Conservation (phyloP, 1,140 invertebrate genomes). For the Laupala kohalensis region DNA sequence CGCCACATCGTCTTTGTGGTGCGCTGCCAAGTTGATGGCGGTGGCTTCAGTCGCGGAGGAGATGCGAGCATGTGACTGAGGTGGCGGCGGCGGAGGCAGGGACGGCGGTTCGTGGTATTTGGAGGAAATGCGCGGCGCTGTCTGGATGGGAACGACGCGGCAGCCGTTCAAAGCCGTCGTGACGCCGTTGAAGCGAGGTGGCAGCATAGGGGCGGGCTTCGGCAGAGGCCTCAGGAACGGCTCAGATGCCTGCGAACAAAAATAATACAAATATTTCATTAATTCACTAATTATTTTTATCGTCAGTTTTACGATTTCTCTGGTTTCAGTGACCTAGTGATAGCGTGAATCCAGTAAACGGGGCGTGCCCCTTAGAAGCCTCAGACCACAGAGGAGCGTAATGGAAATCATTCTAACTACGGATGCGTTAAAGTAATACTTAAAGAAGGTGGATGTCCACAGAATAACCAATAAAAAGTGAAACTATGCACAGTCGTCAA, state of each 20-base stretch:
- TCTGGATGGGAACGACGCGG: not conserved
- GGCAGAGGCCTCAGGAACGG: constrained; percentile 12
- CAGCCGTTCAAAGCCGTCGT: constrained; percentile 1
- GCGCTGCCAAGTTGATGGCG: not conserved
- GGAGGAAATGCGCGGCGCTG: not conserved
- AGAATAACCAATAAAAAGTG: too few relatives aligned
- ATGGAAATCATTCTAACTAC: too few relatives aligned
- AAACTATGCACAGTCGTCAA: too few relatives aligned
- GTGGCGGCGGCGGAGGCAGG: not conserved
- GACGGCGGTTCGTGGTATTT: not conserved
- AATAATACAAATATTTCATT: too few relatives aligned
- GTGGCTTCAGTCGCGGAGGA: not conserved
- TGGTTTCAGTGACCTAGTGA: too few relatives aligned
- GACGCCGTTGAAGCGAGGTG: not conserved
- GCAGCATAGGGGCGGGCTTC: constrained; percentile 7
- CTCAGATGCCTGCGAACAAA: not conserved
- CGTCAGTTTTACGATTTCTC: too few relatives aligned
- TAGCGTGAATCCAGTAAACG: too few relatives aligned
- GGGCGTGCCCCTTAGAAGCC: too few relatives aligned
- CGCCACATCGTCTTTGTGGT: not conserved
- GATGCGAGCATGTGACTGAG: not conserved
- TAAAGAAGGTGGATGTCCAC: too few relatives aligned
- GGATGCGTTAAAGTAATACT: too few relatives aligned
- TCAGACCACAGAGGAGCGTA: too few relatives aligned
- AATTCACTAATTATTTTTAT: too few relatives aligned